Conservation (phyloP, 2,113 vertebrate genomes). For the Pelecanus crispus region DNA sequence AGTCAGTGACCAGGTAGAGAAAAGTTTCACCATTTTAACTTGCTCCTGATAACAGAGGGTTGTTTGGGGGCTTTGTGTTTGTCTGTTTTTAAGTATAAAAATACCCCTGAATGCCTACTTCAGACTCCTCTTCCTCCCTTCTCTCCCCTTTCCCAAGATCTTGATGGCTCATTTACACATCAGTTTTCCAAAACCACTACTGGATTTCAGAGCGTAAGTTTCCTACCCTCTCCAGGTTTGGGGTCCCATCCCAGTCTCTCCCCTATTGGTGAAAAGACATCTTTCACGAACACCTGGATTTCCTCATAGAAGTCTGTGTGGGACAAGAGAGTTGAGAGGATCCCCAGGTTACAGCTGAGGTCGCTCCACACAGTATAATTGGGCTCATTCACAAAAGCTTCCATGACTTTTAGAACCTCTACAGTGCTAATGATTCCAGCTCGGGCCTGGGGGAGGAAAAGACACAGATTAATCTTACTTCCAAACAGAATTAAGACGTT, state of each 20-base stretch:
- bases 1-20: background rate
- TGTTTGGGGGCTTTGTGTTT: background rate
- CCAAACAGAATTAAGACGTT: background rate
- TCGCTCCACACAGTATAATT: slow-evolving; percentile 99
- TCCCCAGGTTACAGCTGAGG: slow-evolving; percentile 97
- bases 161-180: background rate
- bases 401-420: slow-evolving; percentile 96
- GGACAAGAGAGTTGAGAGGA: slow-evolving; percentile 91
- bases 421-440: slow-evolving; percentile 98
- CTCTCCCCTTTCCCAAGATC: background rate
- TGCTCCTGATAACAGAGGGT: background rate
- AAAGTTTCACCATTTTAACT: background rate
- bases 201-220: background rate
- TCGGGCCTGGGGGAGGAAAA: slow-evolving; percentile 82
- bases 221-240: slow-evolving; percentile 90
- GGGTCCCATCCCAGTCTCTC: slow-evolving; percentile 94
- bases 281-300: slow-evolving; percentile 92
- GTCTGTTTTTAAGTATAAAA: background rate
- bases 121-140: background rate
- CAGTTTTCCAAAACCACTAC: background rate
- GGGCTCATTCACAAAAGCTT: slow-evolving; percentile 97
- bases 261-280: slow-evolving; percentile 94
- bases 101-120: background rate
- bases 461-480: slow-evolving; percentile 45
- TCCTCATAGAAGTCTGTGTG: slow-evolving; percentile 97